Conservation (phyloP, 2,113 vertebrate species). For the Amblyopsis rosae region DNA sequence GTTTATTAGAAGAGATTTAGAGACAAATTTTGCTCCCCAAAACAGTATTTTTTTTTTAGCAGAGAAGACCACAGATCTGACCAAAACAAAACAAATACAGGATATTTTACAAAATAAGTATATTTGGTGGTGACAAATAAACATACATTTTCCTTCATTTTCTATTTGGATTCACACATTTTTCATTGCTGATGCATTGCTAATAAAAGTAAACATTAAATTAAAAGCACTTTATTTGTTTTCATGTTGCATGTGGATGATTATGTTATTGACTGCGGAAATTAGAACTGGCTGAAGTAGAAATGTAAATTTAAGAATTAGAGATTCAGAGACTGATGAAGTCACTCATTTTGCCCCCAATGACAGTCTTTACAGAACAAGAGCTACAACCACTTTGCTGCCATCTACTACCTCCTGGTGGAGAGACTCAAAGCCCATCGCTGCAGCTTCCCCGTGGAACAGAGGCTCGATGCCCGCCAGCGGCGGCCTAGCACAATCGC, state of each 20-base stretch:
- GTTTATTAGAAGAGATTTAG: too few species aligned
- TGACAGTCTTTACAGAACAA: slow-evolving; percentile 94
- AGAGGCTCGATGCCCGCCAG: slow-evolving; percentile 90
- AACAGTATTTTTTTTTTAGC: too few species aligned
- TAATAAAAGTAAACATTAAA: too few species aligned
- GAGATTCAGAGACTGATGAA: not conserved
- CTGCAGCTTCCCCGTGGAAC: slow-evolving; percentile 96
- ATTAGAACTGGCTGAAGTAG: slow-evolving; percentile 17
- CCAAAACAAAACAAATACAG: too few species aligned
- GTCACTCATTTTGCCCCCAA: slow-evolving; percentile 15
- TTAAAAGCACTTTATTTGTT: too few species aligned
- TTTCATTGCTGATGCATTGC: too few species aligned
- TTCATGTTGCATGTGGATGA: not conserved
- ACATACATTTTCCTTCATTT: too few species aligned
- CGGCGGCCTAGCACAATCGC: slow-evolving; percentile 92
- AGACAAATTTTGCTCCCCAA: too few species aligned
- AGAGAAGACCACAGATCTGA: too few species aligned
- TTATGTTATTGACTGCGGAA: slow-evolving; percentile 16
- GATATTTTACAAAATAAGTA: too few species aligned
- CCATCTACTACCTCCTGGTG: slow-evolving; percentile 96
- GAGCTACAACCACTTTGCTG: slow-evolving; percentile 99
- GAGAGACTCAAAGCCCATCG: slow-evolving; percentile 95
- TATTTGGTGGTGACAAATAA: too few species aligned
- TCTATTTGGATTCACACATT: too few species aligned
- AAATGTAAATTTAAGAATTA: slow-evolving; percentile 3